phyloP scores from a whole-genome alignment of 2,113 vertebrate genomes.

The Sterna hirundo region DNA sequence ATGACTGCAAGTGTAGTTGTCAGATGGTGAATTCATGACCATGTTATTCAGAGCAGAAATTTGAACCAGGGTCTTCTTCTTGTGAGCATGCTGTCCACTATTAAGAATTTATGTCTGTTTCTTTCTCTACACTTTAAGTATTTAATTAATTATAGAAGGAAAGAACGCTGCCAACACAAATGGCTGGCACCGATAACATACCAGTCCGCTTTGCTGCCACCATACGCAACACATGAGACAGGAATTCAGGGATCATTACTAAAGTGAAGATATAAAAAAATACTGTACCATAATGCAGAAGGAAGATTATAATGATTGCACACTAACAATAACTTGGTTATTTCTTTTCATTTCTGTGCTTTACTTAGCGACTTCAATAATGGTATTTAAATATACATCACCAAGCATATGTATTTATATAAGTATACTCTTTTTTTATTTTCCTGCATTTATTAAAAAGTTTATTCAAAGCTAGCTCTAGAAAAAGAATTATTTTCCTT shows the following conservation, averaged over 20 bases:
- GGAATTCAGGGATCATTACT: not conserved
- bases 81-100: not conserved
- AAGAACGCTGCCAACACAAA: not conserved
- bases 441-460: not conserved
- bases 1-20: not conserved
- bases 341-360: not conserved
- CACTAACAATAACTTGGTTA: not conserved
- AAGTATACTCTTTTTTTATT: not conserved
- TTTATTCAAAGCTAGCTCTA: not conserved
- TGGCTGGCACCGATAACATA: not conserved
- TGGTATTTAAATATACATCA: not conserved
- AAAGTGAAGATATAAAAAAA: not conserved
- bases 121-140: not conserved
- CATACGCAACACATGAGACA: not conserved
- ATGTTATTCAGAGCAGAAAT: not conserved
- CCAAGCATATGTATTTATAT: not conserved
- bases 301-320: not conserved
- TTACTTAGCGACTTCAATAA: not conserved
- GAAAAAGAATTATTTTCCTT: not conserved
- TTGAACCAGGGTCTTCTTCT: not conserved
- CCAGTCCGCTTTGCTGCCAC: not conserved
- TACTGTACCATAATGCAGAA: not conserved
- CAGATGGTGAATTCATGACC: not conserved
- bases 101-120: not conserved
- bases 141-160: not conserved